A percentile compares a stretch with the other conserved stretches of the same genome.
phyloP scores from a whole-genome alignment of 2,797 vertebrate genomes.

The Liparis tanakae region DNA sequence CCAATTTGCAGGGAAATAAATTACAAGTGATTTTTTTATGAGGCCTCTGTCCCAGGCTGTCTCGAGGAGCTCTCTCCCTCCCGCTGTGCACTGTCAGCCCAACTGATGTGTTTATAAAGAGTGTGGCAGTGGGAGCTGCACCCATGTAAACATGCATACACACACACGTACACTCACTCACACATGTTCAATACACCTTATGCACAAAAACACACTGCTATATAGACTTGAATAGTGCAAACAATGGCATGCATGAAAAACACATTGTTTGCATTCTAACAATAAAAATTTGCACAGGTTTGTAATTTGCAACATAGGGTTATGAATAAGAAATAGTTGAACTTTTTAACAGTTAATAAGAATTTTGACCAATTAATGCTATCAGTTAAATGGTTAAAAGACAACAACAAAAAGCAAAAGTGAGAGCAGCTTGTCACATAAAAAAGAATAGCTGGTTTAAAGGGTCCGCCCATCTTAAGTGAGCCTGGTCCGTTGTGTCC shows the following conservation, averaged over 20 bases:
- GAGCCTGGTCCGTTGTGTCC: not conserved
- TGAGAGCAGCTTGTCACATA: not conserved
- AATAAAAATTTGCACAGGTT: not conserved
- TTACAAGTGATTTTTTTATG: conserved; percentile 98
- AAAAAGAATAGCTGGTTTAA: not conserved
- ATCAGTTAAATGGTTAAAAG: not conserved
- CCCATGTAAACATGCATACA: conserved; percentile 41
- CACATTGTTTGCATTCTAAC: conserved; percentile 3
- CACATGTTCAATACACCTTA: conserved; percentile 19
- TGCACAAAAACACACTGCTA: conserved; percentile 45
- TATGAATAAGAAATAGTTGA: not conserved
- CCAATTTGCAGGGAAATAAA: conserved; percentile 99
- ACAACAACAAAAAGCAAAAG: not conserved
- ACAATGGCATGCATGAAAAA: conserved; percentile 46
- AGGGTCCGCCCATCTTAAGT: not conserved
- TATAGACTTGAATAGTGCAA: conserved; percentile 41
- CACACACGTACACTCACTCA: conserved; percentile 35
- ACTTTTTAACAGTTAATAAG: not conserved
- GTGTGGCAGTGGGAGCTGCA: conserved; percentile 71
- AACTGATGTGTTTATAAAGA: conserved; percentile 99
- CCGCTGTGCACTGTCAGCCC: conserved; percentile 89
- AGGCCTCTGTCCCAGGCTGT: conserved; percentile 87
- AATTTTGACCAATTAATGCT: not conserved
- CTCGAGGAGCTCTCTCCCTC: conserved; percentile 77
- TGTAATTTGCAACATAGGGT: not conserved